A percentile compares a stretch with the other conserved stretches of the same genome.
phyloP scores from a whole-genome alignment of 2,113 vertebrate genomes.

The Channa argus region DNA sequence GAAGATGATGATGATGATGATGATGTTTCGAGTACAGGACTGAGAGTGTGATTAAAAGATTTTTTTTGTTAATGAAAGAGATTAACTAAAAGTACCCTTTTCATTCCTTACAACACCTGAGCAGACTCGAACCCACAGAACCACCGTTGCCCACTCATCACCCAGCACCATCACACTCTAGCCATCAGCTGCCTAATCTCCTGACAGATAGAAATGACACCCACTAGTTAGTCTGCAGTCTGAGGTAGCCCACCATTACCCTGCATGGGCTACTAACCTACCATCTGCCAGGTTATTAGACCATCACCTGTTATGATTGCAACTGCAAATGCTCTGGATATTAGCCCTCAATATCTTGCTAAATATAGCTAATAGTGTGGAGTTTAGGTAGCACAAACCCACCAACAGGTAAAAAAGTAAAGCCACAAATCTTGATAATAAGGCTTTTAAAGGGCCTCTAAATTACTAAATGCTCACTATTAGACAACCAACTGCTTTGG shows the following conservation, averaged over 20 bases:
- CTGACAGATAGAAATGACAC: background rate
- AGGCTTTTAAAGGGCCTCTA: too few relatives aligned
- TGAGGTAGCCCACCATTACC: background rate
- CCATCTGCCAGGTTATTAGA: background rate
- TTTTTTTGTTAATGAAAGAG: conserved; percentile 59
- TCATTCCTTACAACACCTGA: conserved; percentile 72
- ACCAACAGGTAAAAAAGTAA: background rate
- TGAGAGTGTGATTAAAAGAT: conserved; percentile 59
- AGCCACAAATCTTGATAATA: too few relatives aligned
- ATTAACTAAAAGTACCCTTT: conserved; percentile 62
- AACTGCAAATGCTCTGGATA: background rate
- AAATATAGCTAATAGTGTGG: background rate
- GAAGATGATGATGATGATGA: conserved; percentile 47
- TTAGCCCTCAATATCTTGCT: background rate
- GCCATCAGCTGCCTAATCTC: background rate
- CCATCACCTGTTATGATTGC: background rate
- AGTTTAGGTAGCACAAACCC: background rate
- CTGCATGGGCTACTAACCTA: background rate
- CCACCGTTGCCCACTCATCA: background rate
- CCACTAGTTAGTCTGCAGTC: background rate
- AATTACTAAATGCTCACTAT: too few relatives aligned
- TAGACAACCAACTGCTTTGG: too few relatives aligned
- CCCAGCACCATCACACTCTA: background rate
- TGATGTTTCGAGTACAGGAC: conserved; percentile 56
- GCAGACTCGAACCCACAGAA: conserved; percentile 38